phyloP scores from a whole-genome alignment of 1,140 invertebrate genomes.

The Trichoplusia ni region DNA sequence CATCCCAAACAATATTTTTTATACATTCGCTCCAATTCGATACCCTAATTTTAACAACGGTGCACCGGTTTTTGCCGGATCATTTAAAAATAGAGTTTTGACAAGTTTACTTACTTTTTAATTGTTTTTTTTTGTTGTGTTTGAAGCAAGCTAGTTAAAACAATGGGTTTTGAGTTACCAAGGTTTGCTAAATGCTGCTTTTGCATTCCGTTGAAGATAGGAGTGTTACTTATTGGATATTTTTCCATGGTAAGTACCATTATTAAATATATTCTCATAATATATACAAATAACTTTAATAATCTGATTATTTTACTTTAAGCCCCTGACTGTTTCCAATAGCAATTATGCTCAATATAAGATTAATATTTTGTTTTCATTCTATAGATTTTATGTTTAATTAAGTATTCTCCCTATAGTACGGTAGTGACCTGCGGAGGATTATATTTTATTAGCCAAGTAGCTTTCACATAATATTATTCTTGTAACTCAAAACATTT shows the following conservation, averaged over 20 bases:
- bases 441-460: no score
- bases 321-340: background rate
- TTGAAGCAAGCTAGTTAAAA: background rate
- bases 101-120: background rate
- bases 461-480: no score
- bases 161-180: slow-evolving; percentile 56
- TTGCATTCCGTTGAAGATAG: slow-evolving; percentile 59
- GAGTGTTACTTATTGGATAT: slow-evolving; percentile 65
- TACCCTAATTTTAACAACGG: no score
- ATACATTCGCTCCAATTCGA: no score
- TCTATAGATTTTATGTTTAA: no score
- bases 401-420: no score
- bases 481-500: no score
- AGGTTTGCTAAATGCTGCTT: slow-evolving; percentile 63
- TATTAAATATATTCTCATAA: background rate
- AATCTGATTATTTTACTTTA: background rate
- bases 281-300: background rate
- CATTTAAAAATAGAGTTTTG: no score
- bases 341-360: no score
- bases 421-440: no score
- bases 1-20: background rate
- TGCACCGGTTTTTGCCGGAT: no score
- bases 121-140: background rate
- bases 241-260: slow-evolving; percentile 62
- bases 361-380: no score